Evolutionary conservation across 30 jellyfish, hydroid and myxozoan species (phyloP), one percentile per base, ranked within the genome.

Genomic region (Chrysaora quinquecirrha): DNA sequence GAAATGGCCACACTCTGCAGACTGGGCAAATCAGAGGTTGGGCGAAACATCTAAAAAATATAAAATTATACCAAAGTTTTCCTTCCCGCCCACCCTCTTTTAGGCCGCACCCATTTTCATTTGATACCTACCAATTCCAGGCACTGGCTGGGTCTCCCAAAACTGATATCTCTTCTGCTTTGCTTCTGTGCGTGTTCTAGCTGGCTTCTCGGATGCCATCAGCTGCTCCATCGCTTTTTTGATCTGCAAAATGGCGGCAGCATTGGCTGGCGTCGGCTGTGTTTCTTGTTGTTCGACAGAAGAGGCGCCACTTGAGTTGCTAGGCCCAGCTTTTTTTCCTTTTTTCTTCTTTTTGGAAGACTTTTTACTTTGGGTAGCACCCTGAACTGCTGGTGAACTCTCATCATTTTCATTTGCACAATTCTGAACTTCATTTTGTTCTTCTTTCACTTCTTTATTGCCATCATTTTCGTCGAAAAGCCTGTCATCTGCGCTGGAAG

Each of bases 121-220:
- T n/a, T n/a, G n/a, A 48, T 52, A 56, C 82, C 63, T 92, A 93
- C 98, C 90, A 11, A 93, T 89, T 78, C 79, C 89, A 16, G 97
- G 97, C 16, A 93, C 98, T 6, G 98, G 98, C 65, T 93, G 98
- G 0, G 98, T 93, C 30, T 93, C 98, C 98, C 98, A 93, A 65
- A 93, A 93, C 52, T 29, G 87, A 35, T 72, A 88, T 64, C 52
- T 68, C 67, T 87, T 92, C 60, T 92, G 83, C 54, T 60, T 58
- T 43, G 98, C 97, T 49, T 80, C 95, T 18, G 61, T 96, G 32
- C 50, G 74, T 24, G 93, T 75, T 16, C 82, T 72, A 7, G 90
- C 95, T 22, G 93, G 89, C 58, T 77, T 63, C 58, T 87, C 90
- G 25, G 72, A 54, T 18, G 78, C 80, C 80, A 92, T 92, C 73